Evolutionary conservation across 2,113 vertebrate species (phyloP).

Genomic region (Lasiurus cinereus): DNA sequence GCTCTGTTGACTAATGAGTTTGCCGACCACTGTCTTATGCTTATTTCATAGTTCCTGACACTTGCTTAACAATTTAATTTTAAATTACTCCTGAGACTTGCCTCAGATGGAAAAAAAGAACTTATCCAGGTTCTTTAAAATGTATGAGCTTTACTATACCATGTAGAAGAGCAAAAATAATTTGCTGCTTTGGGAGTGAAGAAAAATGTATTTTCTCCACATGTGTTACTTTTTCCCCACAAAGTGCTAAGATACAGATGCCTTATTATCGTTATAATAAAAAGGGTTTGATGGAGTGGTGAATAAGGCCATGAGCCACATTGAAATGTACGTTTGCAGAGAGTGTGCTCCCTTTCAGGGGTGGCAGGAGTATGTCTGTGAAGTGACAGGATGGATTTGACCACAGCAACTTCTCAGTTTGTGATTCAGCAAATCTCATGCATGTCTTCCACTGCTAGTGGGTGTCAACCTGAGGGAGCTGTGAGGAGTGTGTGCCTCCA

Average conservation of each 20-base stretch:
- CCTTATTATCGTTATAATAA: background rate
- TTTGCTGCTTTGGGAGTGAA: constrained; percentile 58
- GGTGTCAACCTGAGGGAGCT: background rate
- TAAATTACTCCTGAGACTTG: constrained; percentile 69
- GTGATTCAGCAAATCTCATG: background rate
- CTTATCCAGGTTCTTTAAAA: constrained; percentile 66
- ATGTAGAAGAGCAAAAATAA: constrained; percentile 60
- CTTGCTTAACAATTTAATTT: constrained; percentile 75
- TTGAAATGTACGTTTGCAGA: background rate
- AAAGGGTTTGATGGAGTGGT: constrained; percentile 17
- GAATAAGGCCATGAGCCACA: background rate
- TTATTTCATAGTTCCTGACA: constrained; percentile 52
- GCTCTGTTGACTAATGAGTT: too few species aligned
- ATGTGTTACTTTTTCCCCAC: background rate
- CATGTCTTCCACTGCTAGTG: background rate
- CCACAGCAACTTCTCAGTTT: background rate
- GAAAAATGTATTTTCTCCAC: constrained; percentile 18
- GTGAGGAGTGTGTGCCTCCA: background rate
- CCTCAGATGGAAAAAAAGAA: constrained; percentile 51
- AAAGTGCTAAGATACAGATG: constrained; percentile 11
- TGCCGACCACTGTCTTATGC: background rate
- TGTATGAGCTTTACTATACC: constrained; percentile 61
- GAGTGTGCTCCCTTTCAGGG: background rate
- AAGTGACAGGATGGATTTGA: background rate
- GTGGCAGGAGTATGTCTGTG: background rate